These are phyloP conservation scores for Brachypalpus laphriformis DNA, from an alignment of 2,888 invertebrate genomes.

Conservation along the genomic window DNA sequence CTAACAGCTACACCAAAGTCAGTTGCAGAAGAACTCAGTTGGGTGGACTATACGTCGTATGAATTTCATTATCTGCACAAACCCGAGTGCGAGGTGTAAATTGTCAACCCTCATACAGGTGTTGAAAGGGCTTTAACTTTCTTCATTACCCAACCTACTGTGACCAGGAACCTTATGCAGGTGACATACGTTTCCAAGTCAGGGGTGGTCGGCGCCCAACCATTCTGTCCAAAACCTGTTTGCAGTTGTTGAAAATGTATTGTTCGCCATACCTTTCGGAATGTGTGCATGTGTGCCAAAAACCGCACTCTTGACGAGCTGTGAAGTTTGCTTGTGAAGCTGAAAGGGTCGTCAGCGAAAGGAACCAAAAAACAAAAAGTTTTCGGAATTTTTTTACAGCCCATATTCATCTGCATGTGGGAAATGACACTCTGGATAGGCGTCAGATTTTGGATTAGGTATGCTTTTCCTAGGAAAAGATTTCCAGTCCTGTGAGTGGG, in stretches of 20 bases:
- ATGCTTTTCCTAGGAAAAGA: neutral
- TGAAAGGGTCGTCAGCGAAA: neutral
- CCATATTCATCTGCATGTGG: conserved; percentile 1
- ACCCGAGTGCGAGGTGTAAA: neutral
- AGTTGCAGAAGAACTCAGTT: neutral
- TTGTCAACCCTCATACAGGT: neutral
- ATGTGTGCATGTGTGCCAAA: conserved; percentile 7
- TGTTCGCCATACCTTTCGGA: conserved; percentile 1
- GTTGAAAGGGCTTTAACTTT: neutral
- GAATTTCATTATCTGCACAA: conserved; percentile 15
- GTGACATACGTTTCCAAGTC: conserved; percentile 1
- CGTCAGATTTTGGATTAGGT: neutral
- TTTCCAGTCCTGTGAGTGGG: neutral
- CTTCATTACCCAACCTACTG: neutral
- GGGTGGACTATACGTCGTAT: neutral
- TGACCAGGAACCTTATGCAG: neutral
- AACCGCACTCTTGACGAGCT: conserved; percentile 11
- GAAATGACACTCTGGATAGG: neutral
- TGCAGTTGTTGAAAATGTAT: conserved; percentile 1
- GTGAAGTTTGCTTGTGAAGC: neutral
- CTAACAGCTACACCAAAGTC: neutral
- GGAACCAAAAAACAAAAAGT: neutral
- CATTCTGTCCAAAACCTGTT: neutral
- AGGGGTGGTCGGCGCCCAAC: neutral
- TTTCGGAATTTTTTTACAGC: neutral